These are phyloP conservation scores for Cyanocitta stelleri DNA, from an alignment of 2,113 vertebrate species.

Conservation along the genomic window DNA sequence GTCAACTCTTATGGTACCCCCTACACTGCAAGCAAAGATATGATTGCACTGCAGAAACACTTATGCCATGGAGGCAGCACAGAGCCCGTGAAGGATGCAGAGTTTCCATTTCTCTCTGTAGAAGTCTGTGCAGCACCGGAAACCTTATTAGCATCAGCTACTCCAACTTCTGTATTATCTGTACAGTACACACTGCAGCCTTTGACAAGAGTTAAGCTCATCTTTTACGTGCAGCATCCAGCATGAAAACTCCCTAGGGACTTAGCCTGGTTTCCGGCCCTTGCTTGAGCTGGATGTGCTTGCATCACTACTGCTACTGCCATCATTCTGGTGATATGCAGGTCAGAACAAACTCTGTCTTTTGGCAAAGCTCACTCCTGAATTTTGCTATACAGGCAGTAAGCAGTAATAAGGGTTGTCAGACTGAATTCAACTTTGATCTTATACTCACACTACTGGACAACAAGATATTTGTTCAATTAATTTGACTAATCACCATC, in stretches of 20 bases:
- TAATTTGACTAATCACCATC: neutral
- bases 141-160: neutral
- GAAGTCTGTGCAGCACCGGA: neutral
- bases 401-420: neutral
- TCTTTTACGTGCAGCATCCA: neutral
- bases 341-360: neutral
- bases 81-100: neutral
- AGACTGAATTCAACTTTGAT: neutral
- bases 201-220: neutral
- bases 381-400: neutral
- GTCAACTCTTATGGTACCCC: neutral
- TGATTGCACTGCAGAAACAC: neutral
- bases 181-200: neutral
- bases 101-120: neutral
- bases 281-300: neutral
- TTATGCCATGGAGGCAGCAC: neutral
- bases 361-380: neutral
- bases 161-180: neutral
- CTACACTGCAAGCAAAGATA: neutral
- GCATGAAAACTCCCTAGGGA: neutral
- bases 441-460: neutral
- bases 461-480: neutral
- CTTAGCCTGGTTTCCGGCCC: neutral
- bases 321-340: fast-evolving
- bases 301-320: neutral